Evolutionary conservation across 2,888 invertebrate species (phyloP), one percentile per base, ranked within the genome.

Genomic region (Apotomis betuletana): DNA sequence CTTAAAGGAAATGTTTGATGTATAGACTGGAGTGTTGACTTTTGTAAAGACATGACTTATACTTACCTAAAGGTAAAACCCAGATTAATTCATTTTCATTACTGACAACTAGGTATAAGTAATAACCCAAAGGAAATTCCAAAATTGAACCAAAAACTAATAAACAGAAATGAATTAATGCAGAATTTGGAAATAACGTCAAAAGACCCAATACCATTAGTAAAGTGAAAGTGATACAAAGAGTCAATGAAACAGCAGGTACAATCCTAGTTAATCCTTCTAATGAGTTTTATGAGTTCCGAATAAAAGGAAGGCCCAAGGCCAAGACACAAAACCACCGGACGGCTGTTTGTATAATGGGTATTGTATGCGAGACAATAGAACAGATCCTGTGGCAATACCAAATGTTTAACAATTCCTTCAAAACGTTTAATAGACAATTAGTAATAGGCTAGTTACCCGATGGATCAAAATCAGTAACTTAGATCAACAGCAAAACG

Each of bases 281-380:
- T 72, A 72, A 72, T 67, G 71, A 67, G 67, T 72, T 72, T 72
- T 67, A 72, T 67, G 71, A 67, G 67, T 72, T 72, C 13, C 46
- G 55, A 63, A 67, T 52, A 52, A 67, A 60, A 46, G 67, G 61
- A 71, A 61, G 67, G 71, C 63, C 67, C 78, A 80, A 79, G 78
- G 79, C 69, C 75, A 38, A 55, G 46, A 51, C 12, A 67, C 67
- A 67, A 69, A 75, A 73, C 75, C 67, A 75, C 76, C 79, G 78
- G 78, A 79, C 75, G 77, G 12, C 5, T 13, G 75, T 74, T 74
- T 69, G 72, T 73, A 76, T 77, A 78, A 79, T 77, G 75, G 73
- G 74, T 76, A 80, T 80, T 80, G 80, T 80, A 61, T 69, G 69
- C 52, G 75, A 75, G 77, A 80, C 79, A 80, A 79, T 80, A 72